Conservation (phyloP, 2,113 vertebrate species). For the Cercocebus atys region DNA sequence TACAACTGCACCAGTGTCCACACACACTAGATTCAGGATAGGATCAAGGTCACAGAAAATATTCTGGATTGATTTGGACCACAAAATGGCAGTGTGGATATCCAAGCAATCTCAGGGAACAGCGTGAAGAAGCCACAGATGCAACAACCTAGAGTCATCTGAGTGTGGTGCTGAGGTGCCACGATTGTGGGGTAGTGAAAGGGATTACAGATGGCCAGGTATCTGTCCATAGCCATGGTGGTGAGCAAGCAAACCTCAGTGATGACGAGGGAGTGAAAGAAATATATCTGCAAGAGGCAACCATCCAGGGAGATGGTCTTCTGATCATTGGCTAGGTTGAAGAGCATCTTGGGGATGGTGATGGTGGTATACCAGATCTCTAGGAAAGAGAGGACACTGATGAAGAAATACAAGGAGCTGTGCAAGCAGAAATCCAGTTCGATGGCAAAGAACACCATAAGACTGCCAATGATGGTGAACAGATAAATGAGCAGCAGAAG, state of each 20-base stretch:
- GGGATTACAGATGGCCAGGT: not conserved
- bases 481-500: not conserved
- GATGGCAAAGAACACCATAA: not conserved
- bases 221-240: not conserved
- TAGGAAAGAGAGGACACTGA: not conserved
- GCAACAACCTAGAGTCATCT: not conserved
- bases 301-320: not conserved
- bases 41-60: constrained; percentile 6
- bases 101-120: not conserved
- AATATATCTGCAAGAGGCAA: not conserved
- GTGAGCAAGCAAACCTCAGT: constrained; percentile 22
- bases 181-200: not conserved
- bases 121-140: not conserved
- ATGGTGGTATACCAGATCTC: not conserved
- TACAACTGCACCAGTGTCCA: not conserved
- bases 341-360: not conserved
- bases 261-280: constrained; percentile 11
- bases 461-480: not conserved
- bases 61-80: not conserved
- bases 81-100: not conserved
- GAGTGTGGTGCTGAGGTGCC: not conserved
- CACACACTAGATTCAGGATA: not conserved
- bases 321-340: not conserved
- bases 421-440: not conserved
- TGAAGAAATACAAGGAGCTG: not conserved